These are phyloP conservation scores for Polia nebulosa DNA, from an alignment of 2,888 invertebrate genomes.

Conservation along the genomic window DNA sequence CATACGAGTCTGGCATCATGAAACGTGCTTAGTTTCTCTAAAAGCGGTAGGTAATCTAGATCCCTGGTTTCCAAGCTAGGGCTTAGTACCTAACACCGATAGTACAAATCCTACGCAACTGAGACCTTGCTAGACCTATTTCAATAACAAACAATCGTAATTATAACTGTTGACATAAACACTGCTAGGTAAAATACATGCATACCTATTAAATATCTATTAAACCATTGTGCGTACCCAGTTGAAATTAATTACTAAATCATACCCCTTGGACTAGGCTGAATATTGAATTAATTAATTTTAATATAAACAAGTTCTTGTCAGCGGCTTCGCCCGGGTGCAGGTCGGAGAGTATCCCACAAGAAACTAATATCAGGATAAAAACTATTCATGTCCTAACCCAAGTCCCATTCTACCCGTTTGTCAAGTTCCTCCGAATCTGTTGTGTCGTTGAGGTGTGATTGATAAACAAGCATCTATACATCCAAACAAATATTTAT, in stretches of 20 bases:
- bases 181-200: conserved; percentile 25
- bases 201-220: conserved; percentile 51
- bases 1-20: neutral
- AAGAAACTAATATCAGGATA: neutral
- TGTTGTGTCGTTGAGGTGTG: too few relatives aligned
- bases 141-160: conserved; percentile 55
- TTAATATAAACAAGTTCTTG: neutral
- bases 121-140: conserved; percentile 50
- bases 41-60: conserved; percentile 6
- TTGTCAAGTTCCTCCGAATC: too few relatives aligned
- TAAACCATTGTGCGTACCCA: conserved; percentile 16
- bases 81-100: neutral
- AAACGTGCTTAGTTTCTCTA: neutral
- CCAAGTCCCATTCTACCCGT: too few relatives aligned
- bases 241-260: conserved; percentile 36
- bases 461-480: too few relatives aligned
- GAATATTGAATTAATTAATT: conserved; percentile 13
- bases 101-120: conserved; percentile 30
- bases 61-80: neutral
- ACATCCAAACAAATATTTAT: too few relatives aligned
- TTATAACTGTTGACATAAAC: conserved; percentile 52
- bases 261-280: conserved; percentile 14
- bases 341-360: neutral
- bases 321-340: neutral
- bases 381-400: neutral